phyloP scores from a whole-genome alignment of 2,797 vertebrate species.

The Amphiprion clarkii region DNA sequence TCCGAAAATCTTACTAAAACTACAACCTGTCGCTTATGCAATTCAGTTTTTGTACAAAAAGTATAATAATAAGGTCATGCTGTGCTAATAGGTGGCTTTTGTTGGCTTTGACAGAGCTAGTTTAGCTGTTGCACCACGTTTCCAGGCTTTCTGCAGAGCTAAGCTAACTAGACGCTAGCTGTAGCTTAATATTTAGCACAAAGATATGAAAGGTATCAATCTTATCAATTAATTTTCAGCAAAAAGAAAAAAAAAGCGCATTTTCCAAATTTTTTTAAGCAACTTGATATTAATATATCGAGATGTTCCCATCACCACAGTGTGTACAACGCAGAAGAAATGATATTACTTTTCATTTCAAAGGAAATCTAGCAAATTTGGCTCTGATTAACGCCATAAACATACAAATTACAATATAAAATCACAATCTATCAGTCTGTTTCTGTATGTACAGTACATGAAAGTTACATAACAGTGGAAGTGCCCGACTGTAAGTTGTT shows the following conservation, averaged over 20 bases:
- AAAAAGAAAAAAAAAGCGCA: not conserved
- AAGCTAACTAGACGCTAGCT: no score
- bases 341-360: conserved; percentile 26
- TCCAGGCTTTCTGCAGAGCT: no score
- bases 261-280: conserved; percentile 11
- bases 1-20: no score
- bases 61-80: no score
- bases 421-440: conserved; percentile 46
- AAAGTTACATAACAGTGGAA: conserved; percentile 37
- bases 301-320: conserved; percentile 25
- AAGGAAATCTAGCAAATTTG: conserved; percentile 36
- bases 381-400: conserved; percentile 36
- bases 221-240: not conserved
- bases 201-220: no score
- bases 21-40: no score
- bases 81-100: no score
- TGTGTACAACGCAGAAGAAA: conserved; percentile 11
- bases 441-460: conserved; percentile 53
- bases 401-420: conserved; percentile 53
- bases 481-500: conserved; percentile 45
- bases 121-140: no score
- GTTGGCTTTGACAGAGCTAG: no score
- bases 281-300: conserved; percentile 7
- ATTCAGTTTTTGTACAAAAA: no score
- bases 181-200: no score